Percentiles rank a stretch among this genome's conserved stretches.
phyloP scores from a whole-genome alignment of 2,113 vertebrate species.

The Tonatia bakeri region DNA sequence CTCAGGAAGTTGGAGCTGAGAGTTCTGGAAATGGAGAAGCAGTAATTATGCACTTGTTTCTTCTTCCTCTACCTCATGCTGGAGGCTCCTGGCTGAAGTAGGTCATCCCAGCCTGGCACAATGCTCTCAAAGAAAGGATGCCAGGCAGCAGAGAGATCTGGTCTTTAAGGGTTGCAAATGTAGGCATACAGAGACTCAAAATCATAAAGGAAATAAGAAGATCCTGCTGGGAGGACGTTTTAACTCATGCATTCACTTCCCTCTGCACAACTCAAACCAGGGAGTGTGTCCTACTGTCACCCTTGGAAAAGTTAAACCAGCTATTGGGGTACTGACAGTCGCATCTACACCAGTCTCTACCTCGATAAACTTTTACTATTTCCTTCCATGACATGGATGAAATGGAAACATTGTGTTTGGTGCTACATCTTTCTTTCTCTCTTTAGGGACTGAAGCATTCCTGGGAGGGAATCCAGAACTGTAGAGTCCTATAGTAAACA shows the following conservation, averaged over 20 bases:
- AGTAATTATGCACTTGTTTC: not conserved
- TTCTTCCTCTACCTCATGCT: not conserved
- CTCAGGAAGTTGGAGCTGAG: not conserved
- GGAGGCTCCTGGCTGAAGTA: not conserved
- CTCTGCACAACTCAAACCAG: slow-evolving; percentile 49
- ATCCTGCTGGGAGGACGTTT: slow-evolving; percentile 61
- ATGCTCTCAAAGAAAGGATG: not conserved
- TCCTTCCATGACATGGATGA: slow-evolving; percentile 24
- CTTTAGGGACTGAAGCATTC: not conserved
- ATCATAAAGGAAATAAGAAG: slow-evolving; percentile 70
- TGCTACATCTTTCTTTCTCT: not conserved
- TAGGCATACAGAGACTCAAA: slow-evolving; percentile 50
- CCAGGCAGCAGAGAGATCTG: slow-evolving; percentile 39
- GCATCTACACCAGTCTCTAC: slow-evolving; percentile 20
- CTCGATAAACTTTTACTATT: slow-evolving; percentile 36
- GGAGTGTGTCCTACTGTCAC: slow-evolving; percentile 59
- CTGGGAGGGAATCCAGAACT: slow-evolving; percentile 56
- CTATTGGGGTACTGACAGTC: slow-evolving; percentile 47
- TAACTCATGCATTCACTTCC: slow-evolving; percentile 36
- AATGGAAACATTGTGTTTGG: not conserved
- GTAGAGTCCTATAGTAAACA: slow-evolving; percentile 53
- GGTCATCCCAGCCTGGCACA: not conserved
- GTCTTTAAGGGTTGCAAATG: slow-evolving; percentile 61
- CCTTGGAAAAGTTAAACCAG: slow-evolving; percentile 62
- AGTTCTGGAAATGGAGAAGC: not conserved